A percentile compares a stretch with the other conserved stretches of the same genome.
Evolutionary conservation across 2,797 vertebrate species (phyloP).

Genomic region (Sebastes aleutianus): DNA sequence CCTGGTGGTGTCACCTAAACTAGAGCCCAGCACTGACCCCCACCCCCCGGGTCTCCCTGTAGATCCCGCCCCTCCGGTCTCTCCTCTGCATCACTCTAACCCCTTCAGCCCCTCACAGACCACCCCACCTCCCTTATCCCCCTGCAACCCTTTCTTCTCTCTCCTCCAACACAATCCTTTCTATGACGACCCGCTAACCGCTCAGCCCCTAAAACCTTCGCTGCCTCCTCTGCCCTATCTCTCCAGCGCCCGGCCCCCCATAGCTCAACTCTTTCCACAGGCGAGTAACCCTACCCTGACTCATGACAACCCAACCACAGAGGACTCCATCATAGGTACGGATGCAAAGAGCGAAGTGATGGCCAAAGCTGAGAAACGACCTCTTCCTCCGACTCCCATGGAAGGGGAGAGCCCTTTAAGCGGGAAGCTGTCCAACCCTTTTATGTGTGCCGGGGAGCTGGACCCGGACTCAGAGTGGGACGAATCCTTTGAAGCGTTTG

Average conservation of each 20-base stretch:
- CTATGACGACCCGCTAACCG: constrained; percentile 84
- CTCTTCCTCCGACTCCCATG: constrained; percentile 20
- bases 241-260: constrained; percentile 83
- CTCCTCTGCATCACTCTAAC: constrained; percentile 82
- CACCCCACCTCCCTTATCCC: constrained; percentile 76
- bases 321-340: not conserved
- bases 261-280: constrained; percentile 74
- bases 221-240: constrained; percentile 89
- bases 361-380: not conserved
- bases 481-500: constrained; percentile 87
- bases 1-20: constrained; percentile 89
- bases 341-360: not conserved
- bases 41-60: constrained; percentile 63
- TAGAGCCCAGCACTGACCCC: constrained; percentile 85
- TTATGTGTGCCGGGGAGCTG: constrained; percentile 37
- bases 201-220: constrained; percentile 84
- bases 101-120: constrained; percentile 76
- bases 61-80: constrained; percentile 58
- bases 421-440: constrained; percentile 60
- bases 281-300: constrained; percentile 25
- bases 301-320: not conserved
- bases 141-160: constrained; percentile 88
- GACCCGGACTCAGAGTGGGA: constrained; percentile 79
- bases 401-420: not conserved
- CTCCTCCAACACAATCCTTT: constrained; percentile 88